These are phyloP conservation scores for Buceros bicornis DNA, from an alignment of 2,797 vertebrate species.

Conservation along the genomic window DNA sequence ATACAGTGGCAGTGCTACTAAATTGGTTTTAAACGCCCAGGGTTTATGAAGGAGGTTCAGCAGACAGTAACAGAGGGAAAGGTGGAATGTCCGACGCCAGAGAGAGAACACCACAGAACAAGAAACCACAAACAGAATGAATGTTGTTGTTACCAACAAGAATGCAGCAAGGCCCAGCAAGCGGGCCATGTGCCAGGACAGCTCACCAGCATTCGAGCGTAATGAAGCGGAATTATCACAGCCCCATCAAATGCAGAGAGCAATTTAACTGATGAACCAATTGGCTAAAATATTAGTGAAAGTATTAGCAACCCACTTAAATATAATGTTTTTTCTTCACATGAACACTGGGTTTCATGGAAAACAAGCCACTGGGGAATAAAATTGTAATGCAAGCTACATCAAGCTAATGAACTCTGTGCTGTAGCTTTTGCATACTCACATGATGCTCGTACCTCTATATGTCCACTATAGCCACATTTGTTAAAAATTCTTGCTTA, in stretches of 20 bases:
- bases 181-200: background rate
- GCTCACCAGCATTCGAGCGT: background rate
- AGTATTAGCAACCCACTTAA: background rate
- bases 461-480: background rate
- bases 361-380: background rate
- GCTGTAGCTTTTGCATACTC: background rate
- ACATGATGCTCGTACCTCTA: fast-evolving
- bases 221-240: conserved; percentile 6
- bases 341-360: background rate
- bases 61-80: background rate
- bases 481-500: background rate
- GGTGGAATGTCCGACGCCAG: background rate
- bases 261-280: conserved; percentile 7
- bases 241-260: background rate
- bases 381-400: background rate
- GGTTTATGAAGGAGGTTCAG: background rate
- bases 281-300: background rate
- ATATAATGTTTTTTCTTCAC: background rate
- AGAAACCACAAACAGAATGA: background rate
- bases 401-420: background rate
- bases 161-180: background rate
- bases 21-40: background rate
- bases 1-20: background rate
- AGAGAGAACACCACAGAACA: background rate
- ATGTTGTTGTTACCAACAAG: background rate